Base-by-base conservation (phyloP, 2,888 invertebrate genomes). In the Agrotis exclamationis region DNA sequence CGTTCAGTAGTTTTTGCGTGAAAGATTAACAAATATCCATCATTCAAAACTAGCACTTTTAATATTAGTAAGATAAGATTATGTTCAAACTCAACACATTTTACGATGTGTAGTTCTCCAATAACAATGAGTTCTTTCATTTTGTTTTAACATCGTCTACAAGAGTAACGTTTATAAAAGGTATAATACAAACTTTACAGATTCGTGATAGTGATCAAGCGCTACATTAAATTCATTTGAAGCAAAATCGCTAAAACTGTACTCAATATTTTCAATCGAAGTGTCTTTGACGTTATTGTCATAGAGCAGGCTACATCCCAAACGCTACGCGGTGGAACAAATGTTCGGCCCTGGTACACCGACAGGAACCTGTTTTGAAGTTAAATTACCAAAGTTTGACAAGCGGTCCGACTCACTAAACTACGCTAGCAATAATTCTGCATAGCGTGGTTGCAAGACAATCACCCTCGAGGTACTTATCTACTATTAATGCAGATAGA, bases 311-410 rank as follows among this genome's bases (percentile, higher is more conserved):
- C 87, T 88, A 89, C 86, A 88, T 88, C 86, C 81, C 79, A 80
- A 89, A 85, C 88, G 89, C 86, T 87, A n/a, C n/a, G 89, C 88
- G 88, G 89, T 89, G 88, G 89, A 92, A 91, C 91, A 92, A 94
- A 92, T 92, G 92, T 89, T 90, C 90, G 84, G 86, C 83, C 73
- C 89, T 87, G 86, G 90, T 89, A 84, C 89, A 92, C 92, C 92
- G 90, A 89, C 92, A 89, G 93, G 86, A 93, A 92, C 91, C 93
- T 93, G 93, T 94, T 95, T 94, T 94, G 94, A 95, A 96, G 95
- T 95, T 96, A 95, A 96, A 96, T 96, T 96, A 95, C 93, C 93
- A 95, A 96, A 96, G 95, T 96, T 96, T 94, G 95, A 95, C 95
- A 94, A 92, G 94, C 92, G 93, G 93, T 92, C 90, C 90, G 89